phyloP scores from a whole-genome alignment of 2,113 vertebrate species.

The Ornithorhynchus anatinus region DNA sequence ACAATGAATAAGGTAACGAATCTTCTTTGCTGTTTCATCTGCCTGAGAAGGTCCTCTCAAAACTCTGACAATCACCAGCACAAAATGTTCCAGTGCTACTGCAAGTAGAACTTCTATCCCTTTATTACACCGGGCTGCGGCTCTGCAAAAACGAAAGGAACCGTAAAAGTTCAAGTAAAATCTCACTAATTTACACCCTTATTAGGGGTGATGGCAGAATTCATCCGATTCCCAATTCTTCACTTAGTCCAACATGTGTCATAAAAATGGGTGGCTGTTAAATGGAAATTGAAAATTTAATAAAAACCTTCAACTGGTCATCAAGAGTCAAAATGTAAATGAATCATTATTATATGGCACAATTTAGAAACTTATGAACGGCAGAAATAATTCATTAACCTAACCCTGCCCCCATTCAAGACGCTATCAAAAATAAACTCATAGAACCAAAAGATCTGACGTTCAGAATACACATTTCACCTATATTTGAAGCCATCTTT shows the following conservation, averaged over 20 bases:
- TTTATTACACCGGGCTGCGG: slow-evolving; percentile 95
- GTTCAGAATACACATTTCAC: too few relatives aligned
- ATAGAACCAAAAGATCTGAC: too few relatives aligned
- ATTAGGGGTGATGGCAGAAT: not conserved
- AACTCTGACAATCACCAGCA: slow-evolving; percentile 92
- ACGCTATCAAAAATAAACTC: too few relatives aligned
- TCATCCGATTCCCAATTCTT: not conserved
- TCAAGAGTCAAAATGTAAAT: too few relatives aligned
- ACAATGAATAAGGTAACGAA: slow-evolving; percentile 90
- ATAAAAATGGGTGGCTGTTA: not conserved
- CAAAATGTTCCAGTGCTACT: slow-evolving; percentile 93
- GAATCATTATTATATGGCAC: too few relatives aligned
- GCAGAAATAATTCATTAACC: too few relatives aligned
- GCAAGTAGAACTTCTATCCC: slow-evolving; percentile 92
- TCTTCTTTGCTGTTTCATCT: slow-evolving; percentile 85
- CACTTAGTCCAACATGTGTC: not conserved
- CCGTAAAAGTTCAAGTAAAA: not conserved
- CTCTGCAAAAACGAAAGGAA: slow-evolving; percentile 66
- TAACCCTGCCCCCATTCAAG: too few relatives aligned
- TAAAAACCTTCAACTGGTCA: too few relatives aligned
- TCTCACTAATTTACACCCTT: too few relatives aligned
- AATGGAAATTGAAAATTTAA: too few relatives aligned
- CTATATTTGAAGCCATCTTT: too few relatives aligned
- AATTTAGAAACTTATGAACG: too few relatives aligned
- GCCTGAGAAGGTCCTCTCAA: slow-evolving; percentile 88